These are phyloP conservation scores for Pseudachorutes palmiensis DNA, from an alignment of 1,140 invertebrate species.

Conservation along the genomic window DNA sequence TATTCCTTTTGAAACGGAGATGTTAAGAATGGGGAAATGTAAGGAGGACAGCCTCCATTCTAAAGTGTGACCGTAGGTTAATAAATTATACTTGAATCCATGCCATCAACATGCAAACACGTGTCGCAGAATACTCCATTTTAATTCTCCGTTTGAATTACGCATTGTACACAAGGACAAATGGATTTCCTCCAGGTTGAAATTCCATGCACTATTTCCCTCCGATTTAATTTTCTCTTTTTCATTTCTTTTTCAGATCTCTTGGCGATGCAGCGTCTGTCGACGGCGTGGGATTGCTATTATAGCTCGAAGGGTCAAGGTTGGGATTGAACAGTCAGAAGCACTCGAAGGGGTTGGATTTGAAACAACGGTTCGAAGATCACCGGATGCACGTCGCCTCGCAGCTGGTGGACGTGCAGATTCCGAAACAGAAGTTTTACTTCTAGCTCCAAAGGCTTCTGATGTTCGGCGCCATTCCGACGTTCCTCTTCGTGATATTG, in stretches of 20 bases:
- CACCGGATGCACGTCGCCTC: constrained; percentile 33
- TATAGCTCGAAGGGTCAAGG: constrained; percentile 35
- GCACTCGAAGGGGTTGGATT: constrained; percentile 36
- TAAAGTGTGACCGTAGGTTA: too few species aligned
- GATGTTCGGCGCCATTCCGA: constrained; percentile 38
- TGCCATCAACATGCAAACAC: too few species aligned
- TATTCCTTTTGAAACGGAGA: too few species aligned
- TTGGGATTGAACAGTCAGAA: constrained; percentile 35
- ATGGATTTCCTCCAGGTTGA: too few species aligned
- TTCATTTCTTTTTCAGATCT: constrained; percentile 19
- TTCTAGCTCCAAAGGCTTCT: constrained; percentile 35
- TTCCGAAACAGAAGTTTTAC: constrained; percentile 36
- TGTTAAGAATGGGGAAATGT: too few species aligned
- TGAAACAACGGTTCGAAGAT: constrained; percentile 33
- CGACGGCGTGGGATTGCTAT: constrained; percentile 36
- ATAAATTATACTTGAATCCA: too few species aligned
- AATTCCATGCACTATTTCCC: too few species aligned
- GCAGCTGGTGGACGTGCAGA: constrained; percentile 33
- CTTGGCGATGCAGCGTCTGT: constrained; percentile 37
- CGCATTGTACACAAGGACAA: too few species aligned
- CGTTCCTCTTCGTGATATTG: constrained; percentile 36
- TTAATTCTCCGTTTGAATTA: too few species aligned
- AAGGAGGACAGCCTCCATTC: too few species aligned
- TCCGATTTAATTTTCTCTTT: neutral
- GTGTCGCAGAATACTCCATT: too few species aligned